Conservation (phyloP, 2,113 vertebrate species). For the Thalassarche chlororhynchos region DNA sequence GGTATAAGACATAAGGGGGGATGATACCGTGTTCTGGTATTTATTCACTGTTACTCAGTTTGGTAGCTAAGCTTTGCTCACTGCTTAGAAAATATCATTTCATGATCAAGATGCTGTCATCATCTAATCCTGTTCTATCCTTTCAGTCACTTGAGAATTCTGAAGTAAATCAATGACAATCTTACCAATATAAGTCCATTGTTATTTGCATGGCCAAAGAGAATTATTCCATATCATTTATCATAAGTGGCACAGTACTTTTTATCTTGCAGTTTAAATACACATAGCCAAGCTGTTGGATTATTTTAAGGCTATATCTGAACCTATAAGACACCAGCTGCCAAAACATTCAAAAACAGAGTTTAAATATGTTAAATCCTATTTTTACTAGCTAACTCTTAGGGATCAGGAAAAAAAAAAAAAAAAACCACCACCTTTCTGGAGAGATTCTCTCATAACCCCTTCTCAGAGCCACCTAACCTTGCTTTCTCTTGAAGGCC, state of each 20-base stretch:
- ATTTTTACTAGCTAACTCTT: not conserved
- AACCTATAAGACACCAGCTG: not conserved
- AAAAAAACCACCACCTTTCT: not conserved
- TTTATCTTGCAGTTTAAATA: not conserved
- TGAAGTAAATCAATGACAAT: not conserved
- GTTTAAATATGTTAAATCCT: not conserved
- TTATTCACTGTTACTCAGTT: not conserved
- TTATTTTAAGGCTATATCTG: slow-evolving; percentile 11
- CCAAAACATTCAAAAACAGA: not conserved
- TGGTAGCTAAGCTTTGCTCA: not conserved
- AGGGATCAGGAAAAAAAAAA: not conserved
- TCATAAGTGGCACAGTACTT: not conserved
- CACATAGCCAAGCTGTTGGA: not conserved
- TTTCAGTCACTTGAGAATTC: not conserved
- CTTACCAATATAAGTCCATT: not conserved
- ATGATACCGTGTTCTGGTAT: not conserved
- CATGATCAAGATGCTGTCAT: not conserved
- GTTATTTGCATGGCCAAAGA: not conserved
- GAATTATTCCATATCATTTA: not conserved
- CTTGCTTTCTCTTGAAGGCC: not conserved
- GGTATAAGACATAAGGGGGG: not conserved
- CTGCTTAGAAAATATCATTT: not conserved
- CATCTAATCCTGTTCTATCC: not conserved
- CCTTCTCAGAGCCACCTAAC: not conserved
- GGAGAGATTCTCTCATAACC: not conserved